Evolutionary conservation across 2,888 invertebrate species (phyloP).

Genomic region (Ceramica pisi): DNA sequence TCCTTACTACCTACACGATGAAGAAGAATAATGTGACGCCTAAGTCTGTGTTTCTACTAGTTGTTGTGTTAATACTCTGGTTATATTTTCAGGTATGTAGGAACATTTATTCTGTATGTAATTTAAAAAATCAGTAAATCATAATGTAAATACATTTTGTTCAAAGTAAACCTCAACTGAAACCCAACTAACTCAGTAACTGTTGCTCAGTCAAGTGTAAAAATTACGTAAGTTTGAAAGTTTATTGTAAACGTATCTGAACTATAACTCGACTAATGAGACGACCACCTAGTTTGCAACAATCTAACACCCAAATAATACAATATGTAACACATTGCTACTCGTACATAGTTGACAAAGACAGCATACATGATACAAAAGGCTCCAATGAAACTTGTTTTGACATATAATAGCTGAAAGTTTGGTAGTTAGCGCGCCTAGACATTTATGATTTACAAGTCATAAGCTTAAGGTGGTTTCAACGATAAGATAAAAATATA

Average conservation of each 20-base stretch:
- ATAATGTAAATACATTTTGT: neutral
- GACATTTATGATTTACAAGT: conserved; percentile 67
- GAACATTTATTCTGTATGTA: neutral
- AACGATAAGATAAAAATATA: no score
- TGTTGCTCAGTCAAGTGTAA: no score
- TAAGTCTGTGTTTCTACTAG: no score
- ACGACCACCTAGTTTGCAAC: conserved; percentile 29
- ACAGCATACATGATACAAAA: conserved; percentile 74
- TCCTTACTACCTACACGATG: no score
- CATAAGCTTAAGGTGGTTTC: conserved; percentile 36
- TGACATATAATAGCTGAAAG: conserved; percentile 83
- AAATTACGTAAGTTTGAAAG: neutral
- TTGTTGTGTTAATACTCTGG: no score
- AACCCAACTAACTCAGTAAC: no score
- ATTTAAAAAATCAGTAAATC: neutral
- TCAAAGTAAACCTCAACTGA: no score
- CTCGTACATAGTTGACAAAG: conserved; percentile 58
- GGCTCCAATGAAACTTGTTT: conserved; percentile 82
- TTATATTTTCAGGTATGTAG: neutral
- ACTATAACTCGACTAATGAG: conserved; percentile 24
- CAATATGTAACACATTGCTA: conserved; percentile 45
- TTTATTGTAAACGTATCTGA: neutral
- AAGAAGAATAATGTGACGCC: no score
- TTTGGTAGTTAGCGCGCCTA: conserved; percentile 84
- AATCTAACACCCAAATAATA: conserved; percentile 37